Base-by-base conservation (phyloP, 2,797 vertebrate genomes). In the Enteromius fasciolatus region DNA sequence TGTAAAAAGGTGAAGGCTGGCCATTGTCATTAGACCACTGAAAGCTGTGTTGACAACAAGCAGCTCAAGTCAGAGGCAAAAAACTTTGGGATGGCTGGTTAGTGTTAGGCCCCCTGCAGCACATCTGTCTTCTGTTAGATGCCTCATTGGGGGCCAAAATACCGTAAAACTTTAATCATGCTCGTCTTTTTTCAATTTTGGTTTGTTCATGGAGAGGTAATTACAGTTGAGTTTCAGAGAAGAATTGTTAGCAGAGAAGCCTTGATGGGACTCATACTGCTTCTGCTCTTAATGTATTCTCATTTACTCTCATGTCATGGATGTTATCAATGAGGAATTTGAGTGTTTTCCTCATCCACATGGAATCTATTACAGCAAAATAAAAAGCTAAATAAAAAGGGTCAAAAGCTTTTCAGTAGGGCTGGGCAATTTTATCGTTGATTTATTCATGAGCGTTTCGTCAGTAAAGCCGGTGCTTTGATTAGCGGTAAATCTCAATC, bases 91-190 rank as follows among this genome's bases (percentile, higher is more conserved):
- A 81, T 18, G 79, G 77, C 87, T 87, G 87, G 78, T 82, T 87
- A 87, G 81, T 25, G 80, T 87, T 88, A 88, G 70, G 8, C 82
- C 69, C 66, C 25, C 89, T 87, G 83, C 87, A 90, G 90, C 70
- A 70, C 90, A 94, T 90, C 87, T 91, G 91, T 89, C 87, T 91
- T 90, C 84, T 86, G 85, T 90, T 93, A 92, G 85, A 90, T 73
- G 63, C 73, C 85, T 85, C 85, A 86, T 85, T 91, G 84, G 84
- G 82, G 90, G 87, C 89, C 90, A 93, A 90, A 91, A 90, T 87
- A 86, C 87, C 87, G 88, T 90, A 88, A 89, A 87, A 91, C 85
- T 81, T 83, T 87, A 93, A 89, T 85, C 87, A 88, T 89, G 87
- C 57, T 41, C 82, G 59, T 75, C 74, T 41, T 84, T 80, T 81